phyloP scores from a whole-genome alignment of 2,797 vertebrate species.

The Sebastes itinus region DNA sequence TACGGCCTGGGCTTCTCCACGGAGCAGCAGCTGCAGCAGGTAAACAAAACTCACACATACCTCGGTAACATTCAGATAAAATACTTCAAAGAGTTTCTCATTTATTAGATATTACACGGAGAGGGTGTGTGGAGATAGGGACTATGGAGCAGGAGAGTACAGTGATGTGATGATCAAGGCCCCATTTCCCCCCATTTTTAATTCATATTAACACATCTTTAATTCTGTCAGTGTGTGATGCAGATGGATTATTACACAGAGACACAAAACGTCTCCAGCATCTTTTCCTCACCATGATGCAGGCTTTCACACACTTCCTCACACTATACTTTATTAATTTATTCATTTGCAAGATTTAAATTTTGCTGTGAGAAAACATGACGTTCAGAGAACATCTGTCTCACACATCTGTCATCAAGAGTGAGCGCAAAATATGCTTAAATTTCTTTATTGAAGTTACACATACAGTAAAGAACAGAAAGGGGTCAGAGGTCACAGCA shows the following conservation, averaged over 20 bases:
- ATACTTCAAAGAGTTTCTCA: background rate
- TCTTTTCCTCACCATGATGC: background rate
- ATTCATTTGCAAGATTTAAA: background rate
- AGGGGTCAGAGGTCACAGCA: background rate
- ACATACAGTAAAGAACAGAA: background rate
- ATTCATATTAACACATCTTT: background rate
- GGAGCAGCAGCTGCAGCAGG: constrained; percentile 94
- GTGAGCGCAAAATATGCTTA: background rate
- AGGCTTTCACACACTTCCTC: background rate
- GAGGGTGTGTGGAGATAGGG: too few relatives aligned
- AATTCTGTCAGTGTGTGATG: background rate
- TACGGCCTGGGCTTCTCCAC: constrained; percentile 94
- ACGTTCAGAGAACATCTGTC: background rate
- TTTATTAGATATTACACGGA: background rate
- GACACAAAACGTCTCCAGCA: background rate
- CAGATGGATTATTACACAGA: background rate
- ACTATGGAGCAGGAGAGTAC: background rate
- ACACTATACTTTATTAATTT: background rate
- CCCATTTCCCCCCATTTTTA: background rate
- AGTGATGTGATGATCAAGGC: background rate
- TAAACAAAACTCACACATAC: constrained; percentile 38
- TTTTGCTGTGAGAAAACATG: background rate
- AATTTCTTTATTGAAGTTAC: background rate
- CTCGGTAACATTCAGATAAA: background rate
- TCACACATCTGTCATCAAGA: background rate